Base-by-base conservation (phyloP, 2,888 invertebrate genomes). In the Drosophila merina region DNA sequence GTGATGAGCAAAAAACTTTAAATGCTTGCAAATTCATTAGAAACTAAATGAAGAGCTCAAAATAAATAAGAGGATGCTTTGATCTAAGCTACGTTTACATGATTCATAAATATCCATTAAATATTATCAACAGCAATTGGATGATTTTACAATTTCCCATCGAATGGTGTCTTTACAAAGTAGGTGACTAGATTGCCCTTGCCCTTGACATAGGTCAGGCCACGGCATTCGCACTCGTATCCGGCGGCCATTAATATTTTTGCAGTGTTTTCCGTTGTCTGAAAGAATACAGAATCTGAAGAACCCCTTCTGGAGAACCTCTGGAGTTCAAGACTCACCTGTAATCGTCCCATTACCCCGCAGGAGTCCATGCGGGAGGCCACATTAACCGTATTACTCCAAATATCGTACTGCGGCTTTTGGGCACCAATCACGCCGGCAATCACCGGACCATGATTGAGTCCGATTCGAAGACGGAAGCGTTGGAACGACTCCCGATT, bases 371-470 rank as follows among this genome's bases (percentile, higher is more conserved):
- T 99, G 51, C 99, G 93, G 4, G 97, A 98, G 1, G 99, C 98
- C 9, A 99, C 97, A 90, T 99, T 99, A 12, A 99, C 99, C 0
- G 99, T 98, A 92, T 99, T 98, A 10, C 99, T 98, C 99, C 99
- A 99, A 82, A 99, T 99, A 90, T 99, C 99, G 92, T 98, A 99
- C 92, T 99, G 98, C 0, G 99, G 99, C 90, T 99, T 99, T 91
- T 98, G 97, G 0, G 98, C 98, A 0, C 98, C 98, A 26, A 99
- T 97, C 14, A 99, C 98, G 0, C 98, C 99, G 0, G 98, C 98
- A 90, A 98, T 98, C 26, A 98, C 97, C 0, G 92, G 92, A 0
- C 92, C 92, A 70, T 92, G 92, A 86, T 92, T 92, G 59, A 92
- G 85, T 30, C 92, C 99, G 91, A 99, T 97, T 92, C 98, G 94